Evolutionary conservation across 2,888 invertebrate genomes (phyloP).

Genomic region (Parapristionchus giblindavisi): DNA sequence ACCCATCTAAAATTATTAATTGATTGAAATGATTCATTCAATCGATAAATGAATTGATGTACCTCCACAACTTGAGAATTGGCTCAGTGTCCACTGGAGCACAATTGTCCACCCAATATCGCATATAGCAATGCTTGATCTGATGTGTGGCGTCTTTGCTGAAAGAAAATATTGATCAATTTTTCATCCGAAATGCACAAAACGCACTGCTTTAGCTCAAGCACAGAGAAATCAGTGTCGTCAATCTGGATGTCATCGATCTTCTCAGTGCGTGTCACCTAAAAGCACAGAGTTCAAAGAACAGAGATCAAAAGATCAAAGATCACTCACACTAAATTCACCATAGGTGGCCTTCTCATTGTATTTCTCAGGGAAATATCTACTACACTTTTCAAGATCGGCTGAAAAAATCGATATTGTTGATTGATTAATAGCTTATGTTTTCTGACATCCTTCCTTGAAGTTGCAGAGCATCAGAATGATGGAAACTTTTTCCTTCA

Average conservation of each 20-base stretch:
- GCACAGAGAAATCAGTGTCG: conserved; percentile 13
- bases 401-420: conserved; percentile 1
- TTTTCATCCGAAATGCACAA: too few species aligned
- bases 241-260: conserved; percentile 11
- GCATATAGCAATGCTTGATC: conserved; percentile 35
- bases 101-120: conserved; percentile 44
- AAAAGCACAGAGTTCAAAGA: too few species aligned
- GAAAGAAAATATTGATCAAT: too few species aligned
- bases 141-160: conserved; percentile 14
- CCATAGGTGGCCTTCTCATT: conserved; percentile 25
- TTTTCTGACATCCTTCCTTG: conserved; percentile 25
- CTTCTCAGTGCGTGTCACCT: conserved; percentile 19
- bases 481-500: conserved; percentile 9
- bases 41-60: background rate
- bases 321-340: background rate
- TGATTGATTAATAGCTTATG: too few species aligned
- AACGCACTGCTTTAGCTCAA: conserved; percentile 26
- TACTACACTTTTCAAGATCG: conserved; percentile 31
- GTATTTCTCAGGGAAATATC: conserved; percentile 31
- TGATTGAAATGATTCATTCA: background rate
- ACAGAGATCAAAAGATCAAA: background rate
- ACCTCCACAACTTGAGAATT: conserved; percentile 37
- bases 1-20: conserved; percentile 16
- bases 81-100: conserved; percentile 39
- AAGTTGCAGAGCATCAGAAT: conserved; percentile 35